phyloP scores from a whole-genome alignment of 35 echinoderm and acorn worm genomes.

The Patiria miniata region DNA sequence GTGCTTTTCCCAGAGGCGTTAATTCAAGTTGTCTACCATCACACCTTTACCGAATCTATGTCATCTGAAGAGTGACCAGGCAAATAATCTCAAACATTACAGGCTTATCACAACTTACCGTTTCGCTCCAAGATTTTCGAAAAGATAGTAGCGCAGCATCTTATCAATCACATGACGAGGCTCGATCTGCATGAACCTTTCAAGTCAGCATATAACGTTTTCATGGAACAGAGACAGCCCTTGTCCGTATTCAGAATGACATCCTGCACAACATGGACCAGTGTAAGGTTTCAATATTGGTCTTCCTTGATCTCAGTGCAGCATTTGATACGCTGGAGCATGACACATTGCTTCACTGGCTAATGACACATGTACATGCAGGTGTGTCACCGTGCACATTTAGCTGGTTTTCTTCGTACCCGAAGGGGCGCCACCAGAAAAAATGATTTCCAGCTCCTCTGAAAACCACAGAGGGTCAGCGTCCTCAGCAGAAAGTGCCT shows the following conservation, averaged over 20 bases:
- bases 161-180: background rate
- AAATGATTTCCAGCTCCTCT: background rate
- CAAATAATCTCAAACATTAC: conserved; percentile 67
- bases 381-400: conserved; percentile 28
- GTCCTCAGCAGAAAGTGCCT: background rate
- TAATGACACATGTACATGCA: conserved; percentile 28
- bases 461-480: no score
- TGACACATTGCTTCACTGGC: conserved; percentile 32
- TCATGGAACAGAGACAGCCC: conserved; percentile 53
- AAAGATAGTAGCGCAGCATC: conserved; percentile 30
- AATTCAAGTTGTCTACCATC: conserved; percentile 28
- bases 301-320: conserved; percentile 48
- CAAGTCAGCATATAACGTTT: conserved; percentile 42
- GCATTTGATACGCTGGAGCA: conserved; percentile 72
- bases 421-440: background rate
- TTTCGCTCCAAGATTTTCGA: conserved; percentile 56
- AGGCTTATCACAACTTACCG: conserved; percentile 56
- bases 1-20: conserved; percentile 14
- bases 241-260: conserved; percentile 58
- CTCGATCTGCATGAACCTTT: conserved; percentile 43
- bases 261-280: conserved; percentile 52
- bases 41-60: conserved; percentile 44
- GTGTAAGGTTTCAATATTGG: conserved; percentile 28
- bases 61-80: background rate
- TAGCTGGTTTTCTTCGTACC: conserved; percentile 45